These are phyloP conservation scores for Rhinichthys klamathensis DNA, from an alignment of 2,113 vertebrate species.

Conservation along the genomic window DNA sequence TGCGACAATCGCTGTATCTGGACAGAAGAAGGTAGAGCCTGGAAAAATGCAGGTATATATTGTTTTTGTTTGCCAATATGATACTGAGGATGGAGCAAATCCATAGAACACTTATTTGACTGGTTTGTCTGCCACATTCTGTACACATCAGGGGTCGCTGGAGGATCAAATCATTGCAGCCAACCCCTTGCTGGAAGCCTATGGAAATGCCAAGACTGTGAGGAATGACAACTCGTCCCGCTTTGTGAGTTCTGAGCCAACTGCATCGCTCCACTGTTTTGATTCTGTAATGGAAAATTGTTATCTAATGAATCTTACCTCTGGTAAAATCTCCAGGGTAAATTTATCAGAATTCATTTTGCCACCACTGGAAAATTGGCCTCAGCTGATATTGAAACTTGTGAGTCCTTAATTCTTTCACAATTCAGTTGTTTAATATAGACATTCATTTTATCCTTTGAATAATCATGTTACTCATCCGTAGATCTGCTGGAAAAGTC, in stretches of 20 bases:
- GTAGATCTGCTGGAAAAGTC: conserved; percentile 71
- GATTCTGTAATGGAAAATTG: conserved; percentile 18
- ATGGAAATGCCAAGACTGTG: conserved; percentile 81
- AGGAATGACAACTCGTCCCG: conserved; percentile 83
- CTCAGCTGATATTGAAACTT: conserved; percentile 96
- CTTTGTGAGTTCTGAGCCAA: conserved; percentile 70
- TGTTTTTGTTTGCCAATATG: not conserved
- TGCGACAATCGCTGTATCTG: conserved; percentile 92
- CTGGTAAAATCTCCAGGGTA: conserved; percentile 74
- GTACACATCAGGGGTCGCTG: conserved; percentile 80
- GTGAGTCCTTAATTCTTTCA: conserved; percentile 70
- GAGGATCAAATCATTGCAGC: conserved; percentile 85
- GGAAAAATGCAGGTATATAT: conserved; percentile 83
- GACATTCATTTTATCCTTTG: not conserved
- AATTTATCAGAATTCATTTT: conserved; percentile 95
- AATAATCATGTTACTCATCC: not conserved
- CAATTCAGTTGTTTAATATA: not conserved
- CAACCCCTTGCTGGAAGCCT: conserved; percentile 79
- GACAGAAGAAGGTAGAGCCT: conserved; percentile 64
- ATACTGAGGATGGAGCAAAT: not conserved
- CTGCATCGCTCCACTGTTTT: not conserved
- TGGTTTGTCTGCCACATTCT: not conserved
- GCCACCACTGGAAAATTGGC: conserved; percentile 89
- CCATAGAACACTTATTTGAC: not conserved
- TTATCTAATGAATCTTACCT: not conserved